These are phyloP conservation scores for Maconellicoccus hirsutus DNA, from an alignment of 1,140 invertebrate species.

Conservation along the genomic window DNA sequence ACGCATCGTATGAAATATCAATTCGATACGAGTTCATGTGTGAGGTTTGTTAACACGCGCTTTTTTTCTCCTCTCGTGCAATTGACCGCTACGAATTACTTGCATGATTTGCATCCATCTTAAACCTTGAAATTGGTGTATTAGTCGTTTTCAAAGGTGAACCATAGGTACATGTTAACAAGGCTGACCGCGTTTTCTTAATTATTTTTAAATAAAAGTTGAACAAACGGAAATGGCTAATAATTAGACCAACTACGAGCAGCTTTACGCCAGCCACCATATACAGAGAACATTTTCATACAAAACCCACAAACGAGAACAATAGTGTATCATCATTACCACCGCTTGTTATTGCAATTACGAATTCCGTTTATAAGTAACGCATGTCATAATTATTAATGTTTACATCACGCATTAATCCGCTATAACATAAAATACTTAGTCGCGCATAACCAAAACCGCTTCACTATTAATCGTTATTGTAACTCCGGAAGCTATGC, in stretches of 20 bases:
- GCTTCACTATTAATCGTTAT: background rate
- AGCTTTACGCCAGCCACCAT: background rate
- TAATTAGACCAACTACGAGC: constrained; percentile 11
- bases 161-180: background rate
- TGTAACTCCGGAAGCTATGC: background rate
- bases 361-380: constrained; percentile 6
- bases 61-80: background rate
- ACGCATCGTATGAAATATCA: background rate
- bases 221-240: constrained; percentile 12
- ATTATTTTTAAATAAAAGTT: constrained; percentile 23
- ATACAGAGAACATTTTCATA: background rate
- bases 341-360: constrained; percentile 13
- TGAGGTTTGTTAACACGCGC: background rate
- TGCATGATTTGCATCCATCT: background rate
- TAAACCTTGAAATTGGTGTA: background rate
- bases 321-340: constrained; percentile 16
- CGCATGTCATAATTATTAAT: constrained; percentile 17
- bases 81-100: background rate
- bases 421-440: background rate
- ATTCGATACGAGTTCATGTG: background rate
- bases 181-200: constrained; percentile 14
- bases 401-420: constrained; percentile 6
- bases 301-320: background rate
- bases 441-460: background rate
- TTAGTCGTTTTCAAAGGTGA: background rate